Percentiles rank a stretch among this genome's conserved stretches.
Evolutionary conservation across 1,140 invertebrate species (phyloP).

Genomic region (Telenomus remus): DNA sequence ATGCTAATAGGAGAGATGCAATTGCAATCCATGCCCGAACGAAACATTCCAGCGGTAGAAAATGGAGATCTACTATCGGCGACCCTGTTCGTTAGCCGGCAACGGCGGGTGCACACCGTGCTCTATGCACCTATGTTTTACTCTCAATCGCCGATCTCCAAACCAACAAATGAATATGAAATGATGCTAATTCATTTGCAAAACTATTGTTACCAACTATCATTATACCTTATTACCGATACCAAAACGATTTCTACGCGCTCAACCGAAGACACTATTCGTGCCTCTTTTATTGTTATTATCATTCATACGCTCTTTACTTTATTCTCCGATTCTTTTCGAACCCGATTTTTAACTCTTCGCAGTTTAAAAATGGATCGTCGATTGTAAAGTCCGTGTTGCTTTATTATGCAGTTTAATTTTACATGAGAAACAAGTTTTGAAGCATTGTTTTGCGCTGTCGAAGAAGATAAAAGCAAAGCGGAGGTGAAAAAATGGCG

Average conservation of each 20-base stretch:
- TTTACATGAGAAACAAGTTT: too few species aligned
- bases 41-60: constrained; percentile 47
- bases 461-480: constrained; percentile 20
- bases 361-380: too few species aligned
- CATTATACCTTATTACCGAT: constrained; percentile 28
- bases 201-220: constrained; percentile 27
- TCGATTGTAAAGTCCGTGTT: too few species aligned
- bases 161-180: constrained; percentile 39
- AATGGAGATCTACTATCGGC: constrained; percentile 42
- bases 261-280: background rate
- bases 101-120: constrained; percentile 22
- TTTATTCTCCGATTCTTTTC: too few species aligned
- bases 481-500: constrained; percentile 9
- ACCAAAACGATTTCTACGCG: constrained; percentile 8
- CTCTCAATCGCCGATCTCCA: constrained; percentile 18
- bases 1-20: constrained; percentile 47
- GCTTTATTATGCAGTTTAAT: too few species aligned
- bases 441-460: background rate
- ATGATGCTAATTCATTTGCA: constrained; percentile 43
- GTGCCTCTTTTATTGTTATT: too few species aligned
- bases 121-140: constrained; percentile 19
- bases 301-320: too few species aligned
- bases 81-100: constrained; percentile 41
- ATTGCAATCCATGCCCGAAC: constrained; percentile 37
- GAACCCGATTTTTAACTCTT: too few species aligned